Evolutionary conservation across 1,140 invertebrate species (phyloP).

Genomic region (Phymastichus coffea): DNA sequence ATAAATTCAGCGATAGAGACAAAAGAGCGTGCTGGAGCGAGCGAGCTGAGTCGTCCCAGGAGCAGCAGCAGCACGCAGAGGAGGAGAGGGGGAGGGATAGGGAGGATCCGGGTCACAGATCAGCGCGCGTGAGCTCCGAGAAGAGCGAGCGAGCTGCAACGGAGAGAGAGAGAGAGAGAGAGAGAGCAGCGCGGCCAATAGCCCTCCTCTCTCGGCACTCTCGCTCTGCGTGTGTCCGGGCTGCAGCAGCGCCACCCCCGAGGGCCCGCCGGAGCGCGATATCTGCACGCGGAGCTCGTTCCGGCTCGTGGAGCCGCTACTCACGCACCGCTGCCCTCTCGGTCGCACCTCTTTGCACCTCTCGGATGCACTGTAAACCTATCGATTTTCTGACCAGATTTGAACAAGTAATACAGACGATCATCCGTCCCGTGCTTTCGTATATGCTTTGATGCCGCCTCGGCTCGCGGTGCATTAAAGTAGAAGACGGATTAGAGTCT

Average conservation of each 20-base stretch:
- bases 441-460: too few species aligned
- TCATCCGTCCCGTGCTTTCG: too few species aligned
- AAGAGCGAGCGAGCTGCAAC: conserved; percentile 35
- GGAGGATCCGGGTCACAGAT: conserved; percentile 60
- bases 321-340: not conserved
- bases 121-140: conserved; percentile 45
- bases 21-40: conserved; percentile 2
- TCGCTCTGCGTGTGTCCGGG: not conserved
- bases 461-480: too few species aligned
- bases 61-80: not conserved
- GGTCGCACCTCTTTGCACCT: not conserved
- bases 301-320: too few species aligned
- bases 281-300: too few species aligned
- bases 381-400: too few species aligned
- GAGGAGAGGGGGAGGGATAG: conserved; percentile 35
- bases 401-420: too few species aligned
- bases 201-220: too few species aligned
- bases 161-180: not conserved
- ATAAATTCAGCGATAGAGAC: conserved; percentile 18
- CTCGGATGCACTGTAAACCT: too few species aligned
- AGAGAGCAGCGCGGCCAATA: not conserved
- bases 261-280: conserved; percentile 2
- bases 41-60: too few species aligned
- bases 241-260: not conserved
- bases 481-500: too few species aligned